Evolutionary conservation across 30 jellyfish, hydroid and myxozoan genomes (phyloP).

Genomic region (Aurelia aurita complex sp. Pacific): DNA sequence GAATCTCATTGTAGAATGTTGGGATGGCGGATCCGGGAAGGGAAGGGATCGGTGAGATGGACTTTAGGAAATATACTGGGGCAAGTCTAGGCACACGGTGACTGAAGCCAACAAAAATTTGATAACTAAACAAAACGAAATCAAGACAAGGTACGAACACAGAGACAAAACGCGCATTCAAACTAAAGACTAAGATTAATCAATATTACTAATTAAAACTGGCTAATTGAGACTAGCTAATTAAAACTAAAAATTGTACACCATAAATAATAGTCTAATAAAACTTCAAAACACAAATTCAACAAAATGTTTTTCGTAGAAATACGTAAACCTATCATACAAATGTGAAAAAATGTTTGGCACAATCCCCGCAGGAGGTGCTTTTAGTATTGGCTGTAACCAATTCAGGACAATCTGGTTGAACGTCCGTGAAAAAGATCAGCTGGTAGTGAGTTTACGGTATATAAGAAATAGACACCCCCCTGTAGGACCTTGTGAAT

Average conservation of each 20-base stretch:
- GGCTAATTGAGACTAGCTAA: not conserved
- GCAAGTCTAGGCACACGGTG: not conserved
- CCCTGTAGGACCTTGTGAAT: no score
- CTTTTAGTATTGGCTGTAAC: not conserved
- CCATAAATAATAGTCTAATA: constrained; percentile 35
- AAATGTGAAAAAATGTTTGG: constrained; percentile 13
- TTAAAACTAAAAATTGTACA: constrained; percentile 32
- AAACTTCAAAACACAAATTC: constrained; percentile 10
- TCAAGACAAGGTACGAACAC: constrained; percentile 4
- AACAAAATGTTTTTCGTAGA: constrained; percentile 38
- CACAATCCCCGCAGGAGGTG: constrained; percentile 54
- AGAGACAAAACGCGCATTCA: constrained; percentile 3
- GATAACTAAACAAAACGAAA: not conserved
- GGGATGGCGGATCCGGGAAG: no score
- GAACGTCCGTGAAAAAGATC: no score
- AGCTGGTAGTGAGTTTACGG: no score
- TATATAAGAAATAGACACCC: no score
- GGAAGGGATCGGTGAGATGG: no score
- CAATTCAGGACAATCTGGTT: no score
- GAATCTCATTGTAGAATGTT: no score
- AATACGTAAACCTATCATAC: constrained; percentile 13
- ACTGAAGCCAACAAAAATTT: not conserved
- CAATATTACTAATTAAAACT: not conserved
- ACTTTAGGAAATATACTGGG: no score
- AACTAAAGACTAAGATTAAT: constrained; percentile 13